Evolutionary conservation across 2,888 invertebrate genomes (phyloP).

Genomic region (Ernsta delagoae): DNA sequence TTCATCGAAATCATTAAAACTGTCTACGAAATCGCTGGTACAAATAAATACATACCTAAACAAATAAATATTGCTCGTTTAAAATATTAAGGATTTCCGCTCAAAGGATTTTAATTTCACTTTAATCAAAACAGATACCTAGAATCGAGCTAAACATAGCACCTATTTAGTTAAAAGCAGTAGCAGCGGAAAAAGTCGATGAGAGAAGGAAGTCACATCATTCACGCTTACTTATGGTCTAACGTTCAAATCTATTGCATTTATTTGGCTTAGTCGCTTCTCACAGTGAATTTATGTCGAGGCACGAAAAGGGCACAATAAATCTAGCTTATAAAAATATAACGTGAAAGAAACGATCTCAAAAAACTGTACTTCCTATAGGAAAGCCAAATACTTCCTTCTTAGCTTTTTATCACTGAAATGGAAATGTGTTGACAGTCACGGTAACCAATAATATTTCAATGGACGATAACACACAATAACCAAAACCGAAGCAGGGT

Average conservation of each 20-base stretch:
- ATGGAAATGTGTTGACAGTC: slow-evolving; percentile 71
- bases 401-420: slow-evolving; percentile 66
- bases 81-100: no score
- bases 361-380: slow-evolving; percentile 63
- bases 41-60: no score
- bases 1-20: no score
- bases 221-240: slow-evolving; percentile 11
- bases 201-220: slow-evolving; percentile 14
- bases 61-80: no score
- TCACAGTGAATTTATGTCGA: slow-evolving; percentile 33
- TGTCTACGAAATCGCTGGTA: no score
- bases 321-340: slow-evolving; percentile 37
- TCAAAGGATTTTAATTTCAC: no score
- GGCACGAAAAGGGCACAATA: slow-evolving; percentile 30
- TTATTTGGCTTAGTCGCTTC: slow-evolving; percentile 29
- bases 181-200: slow-evolving; percentile 2
- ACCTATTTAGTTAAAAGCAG: slow-evolving; percentile 1
- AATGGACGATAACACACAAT: slow-evolving; percentile 66
- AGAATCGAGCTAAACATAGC: not conserved
- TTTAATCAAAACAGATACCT: not conserved
- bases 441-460: slow-evolving; percentile 65
- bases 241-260: slow-evolving; percentile 24
- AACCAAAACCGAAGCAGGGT: slow-evolving; percentile 71
- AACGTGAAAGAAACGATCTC: slow-evolving; percentile 33
- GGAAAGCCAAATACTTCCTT: slow-evolving; percentile 74